Evolutionary conservation across 1,140 invertebrate genomes (phyloP).

Genomic region (Melanaphis sacchari): DNA sequence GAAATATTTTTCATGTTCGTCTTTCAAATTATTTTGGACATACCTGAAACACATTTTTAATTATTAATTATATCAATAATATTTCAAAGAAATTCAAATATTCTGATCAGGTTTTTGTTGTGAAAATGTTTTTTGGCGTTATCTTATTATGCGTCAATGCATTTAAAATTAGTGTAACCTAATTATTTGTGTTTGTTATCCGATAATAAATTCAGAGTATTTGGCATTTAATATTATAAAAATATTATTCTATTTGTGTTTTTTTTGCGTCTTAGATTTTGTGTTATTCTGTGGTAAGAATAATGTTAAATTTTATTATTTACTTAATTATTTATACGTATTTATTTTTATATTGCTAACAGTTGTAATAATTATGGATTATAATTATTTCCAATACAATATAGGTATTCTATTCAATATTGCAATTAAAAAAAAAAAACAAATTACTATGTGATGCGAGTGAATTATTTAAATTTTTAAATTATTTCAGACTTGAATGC

Average conservation of each 20-base stretch:
- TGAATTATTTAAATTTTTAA: too few relatives aligned
- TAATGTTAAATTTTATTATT: neutral
- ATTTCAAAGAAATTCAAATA: neutral
- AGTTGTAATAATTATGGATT: neutral
- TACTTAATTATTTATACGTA: neutral
- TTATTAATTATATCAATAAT: neutral
- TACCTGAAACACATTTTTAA: neutral
- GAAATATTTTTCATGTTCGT: neutral
- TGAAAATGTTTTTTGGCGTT: neutral
- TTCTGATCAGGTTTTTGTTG: neutral
- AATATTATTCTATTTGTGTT: neutral
- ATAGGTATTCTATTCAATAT: neutral
- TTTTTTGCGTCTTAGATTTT: neutral
- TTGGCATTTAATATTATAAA: neutral
- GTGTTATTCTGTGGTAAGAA: neutral
- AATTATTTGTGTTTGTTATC: conserved; percentile 1
- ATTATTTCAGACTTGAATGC: neutral
- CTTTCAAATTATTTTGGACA: neutral
- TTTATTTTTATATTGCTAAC: neutral
- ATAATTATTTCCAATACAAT: neutral
- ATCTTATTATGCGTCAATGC: neutral
- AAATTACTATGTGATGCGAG: neutral
- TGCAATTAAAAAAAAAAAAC: neutral
- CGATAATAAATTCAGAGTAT: neutral
- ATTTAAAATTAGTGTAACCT: conserved; percentile 24